Base-by-base conservation (phyloP, 2,888 invertebrate species). In the Terebella lapidaria region DNA sequence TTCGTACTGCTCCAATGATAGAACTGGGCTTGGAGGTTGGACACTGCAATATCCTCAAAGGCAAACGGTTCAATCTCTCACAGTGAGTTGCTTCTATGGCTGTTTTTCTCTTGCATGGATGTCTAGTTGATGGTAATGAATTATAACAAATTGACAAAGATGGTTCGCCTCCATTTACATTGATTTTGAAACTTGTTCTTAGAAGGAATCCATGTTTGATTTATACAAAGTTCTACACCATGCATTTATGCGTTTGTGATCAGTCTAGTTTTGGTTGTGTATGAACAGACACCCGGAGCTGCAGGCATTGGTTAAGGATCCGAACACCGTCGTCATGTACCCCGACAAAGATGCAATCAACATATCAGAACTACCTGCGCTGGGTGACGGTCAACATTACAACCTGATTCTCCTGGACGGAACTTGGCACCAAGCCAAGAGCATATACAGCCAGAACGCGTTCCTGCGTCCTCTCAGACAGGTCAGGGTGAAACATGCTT, bases 341-440 rank as follows among this genome's bases (percentile, higher is more conserved):
- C 52, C 58, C 2, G 51, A 59, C 18, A n/a, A 18, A 5, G 28
- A 59, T n/a, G 59, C 47, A 51, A 10, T 25, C 3, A n/a, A 59
- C 29, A 10, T 58, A 15, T 24, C 15, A 5, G 26, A 22, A 4
- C 20, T 54, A 10, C 18, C 24, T 22, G 15, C 25, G 25, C 15
- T 15, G 4, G 5, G 5, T 10, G 52, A 20, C n/a, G 27, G 5
- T 26, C 10, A n/a, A 22, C 35, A 25, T 3, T 56, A 53, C 75
- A 93, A 91, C 78, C 83, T 94, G 57, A 84, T 94, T 51, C 82
- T 94, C 47, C 86, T 95, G 65, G 94, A 95, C 83, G 94, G 95
- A 2, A 95, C 95, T 10, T 95, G 94, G 94, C 90, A 92, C 0
- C 94, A 95, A 81, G 94, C 94, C 1, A 92, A 92, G 80, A 90